A percentile compares a stretch with the other conserved stretches of the same genome.
Conservation (phyloP, 2,113 vertebrate species). For the Cisticola juncidis region DNA sequence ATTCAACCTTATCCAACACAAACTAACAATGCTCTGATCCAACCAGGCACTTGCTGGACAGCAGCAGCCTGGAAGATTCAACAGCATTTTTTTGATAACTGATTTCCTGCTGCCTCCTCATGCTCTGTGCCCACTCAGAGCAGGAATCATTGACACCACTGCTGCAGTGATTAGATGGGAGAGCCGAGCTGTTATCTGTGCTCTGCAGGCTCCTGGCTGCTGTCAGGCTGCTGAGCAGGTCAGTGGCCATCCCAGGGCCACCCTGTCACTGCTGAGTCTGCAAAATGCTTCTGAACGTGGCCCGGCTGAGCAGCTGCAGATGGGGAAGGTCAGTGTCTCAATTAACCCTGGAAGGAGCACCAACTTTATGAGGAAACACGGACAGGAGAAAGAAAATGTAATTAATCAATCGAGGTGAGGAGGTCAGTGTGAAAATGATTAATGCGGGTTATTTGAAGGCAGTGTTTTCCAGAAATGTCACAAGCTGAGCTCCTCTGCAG, state of each 20-base stretch:
- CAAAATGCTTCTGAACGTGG: constrained; percentile 12
- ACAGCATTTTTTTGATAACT: background rate
- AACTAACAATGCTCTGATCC: background rate
- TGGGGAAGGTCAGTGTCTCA: constrained; percentile 70
- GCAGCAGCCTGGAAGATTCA: background rate
- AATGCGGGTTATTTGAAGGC: constrained; percentile 60
- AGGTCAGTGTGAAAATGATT: constrained; percentile 63
- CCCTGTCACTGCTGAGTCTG: constrained; percentile 59
- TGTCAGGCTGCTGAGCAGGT: constrained; percentile 9
- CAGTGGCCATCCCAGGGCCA: constrained; percentile 24
- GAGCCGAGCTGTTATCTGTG: background rate
- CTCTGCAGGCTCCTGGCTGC: background rate
- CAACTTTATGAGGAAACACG: constrained; percentile 45
- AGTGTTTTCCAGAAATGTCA: constrained; percentile 59
- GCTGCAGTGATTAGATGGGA: background rate
- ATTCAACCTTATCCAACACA: background rate
- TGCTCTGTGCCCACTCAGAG: background rate
- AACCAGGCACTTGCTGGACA: background rate
- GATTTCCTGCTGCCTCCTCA: background rate
- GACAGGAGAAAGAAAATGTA: constrained; percentile 57
- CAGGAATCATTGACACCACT: background rate
- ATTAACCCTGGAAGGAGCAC: constrained; percentile 75
- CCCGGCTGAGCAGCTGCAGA: constrained; percentile 11
- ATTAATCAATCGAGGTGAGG: constrained; percentile 63
- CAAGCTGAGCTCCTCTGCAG: constrained; percentile 1